Percentiles rank a stretch among this genome's conserved stretches.
These are phyloP conservation scores for Tauraco erythrolophus DNA, from an alignment of 2,113 vertebrate genomes.

Conservation along the genomic window DNA sequence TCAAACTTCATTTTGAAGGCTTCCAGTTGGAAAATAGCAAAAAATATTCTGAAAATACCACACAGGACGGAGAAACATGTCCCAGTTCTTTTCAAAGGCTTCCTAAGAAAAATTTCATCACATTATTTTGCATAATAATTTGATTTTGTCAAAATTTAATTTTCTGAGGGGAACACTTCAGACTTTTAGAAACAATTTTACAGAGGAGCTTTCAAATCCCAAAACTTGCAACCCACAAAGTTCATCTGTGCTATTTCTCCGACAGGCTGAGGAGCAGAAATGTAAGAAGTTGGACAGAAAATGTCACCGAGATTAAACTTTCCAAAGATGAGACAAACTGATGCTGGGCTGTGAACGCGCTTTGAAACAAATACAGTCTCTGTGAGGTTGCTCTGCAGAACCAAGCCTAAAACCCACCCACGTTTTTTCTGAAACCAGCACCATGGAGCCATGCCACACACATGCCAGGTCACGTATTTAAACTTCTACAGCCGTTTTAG, in stretches of 20 bases:
- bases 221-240: neutral
- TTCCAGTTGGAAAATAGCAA: neutral
- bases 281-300: neutral
- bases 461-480: neutral
- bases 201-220: neutral
- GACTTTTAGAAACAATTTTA: neutral
- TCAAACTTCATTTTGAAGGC: neutral
- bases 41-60: neutral
- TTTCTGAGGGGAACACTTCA: neutral
- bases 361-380: no score
- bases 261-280: neutral
- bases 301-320: neutral
- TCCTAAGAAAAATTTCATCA: neutral
- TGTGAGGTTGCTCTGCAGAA: neutral
- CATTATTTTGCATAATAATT: neutral
- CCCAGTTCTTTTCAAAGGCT: neutral
- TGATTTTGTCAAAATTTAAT: neutral
- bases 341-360: neutral
- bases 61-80: neutral
- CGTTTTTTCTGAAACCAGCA: neutral
- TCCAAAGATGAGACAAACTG: neutral
- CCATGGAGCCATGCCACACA: neutral
- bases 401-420: neutral
- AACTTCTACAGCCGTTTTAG: neutral
- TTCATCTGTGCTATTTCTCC: neutral